Base-by-base conservation (phyloP, 92 coral and sea anemone species). In the Phenganax stokvisi region DNA sequence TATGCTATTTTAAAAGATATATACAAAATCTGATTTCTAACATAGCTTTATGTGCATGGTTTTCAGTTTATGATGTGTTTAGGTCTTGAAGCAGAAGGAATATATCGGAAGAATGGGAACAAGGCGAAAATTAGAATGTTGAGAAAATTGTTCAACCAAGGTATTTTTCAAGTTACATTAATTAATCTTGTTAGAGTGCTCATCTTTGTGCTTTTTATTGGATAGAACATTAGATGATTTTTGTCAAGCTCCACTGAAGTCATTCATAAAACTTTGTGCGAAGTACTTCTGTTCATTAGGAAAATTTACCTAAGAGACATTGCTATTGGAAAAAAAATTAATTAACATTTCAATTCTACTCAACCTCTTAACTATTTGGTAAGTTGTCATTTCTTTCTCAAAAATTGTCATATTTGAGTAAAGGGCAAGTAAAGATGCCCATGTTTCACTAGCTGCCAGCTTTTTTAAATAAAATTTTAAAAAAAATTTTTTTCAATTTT, bases 71-170 rank as follows among this genome's bases (percentile, higher is more conserved):
- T 31, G 10, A 56, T 73, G 11, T 62, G 10, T 81, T 88, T 87
- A 72, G 98, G 98, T 4, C 76, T 93, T 20, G 94, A 93, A 71
- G 86, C 87, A 77, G 97, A 94, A 72, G 98, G 98, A 3, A 89
- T 94, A 71, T 94, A 94, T 81, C 81, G 98, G 57, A 90, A 92
- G n/a, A 91, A 86, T 68, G 98, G 98, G 15, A 90, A 88, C 31
- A 93, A 90, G 81, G 87, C 91, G 56, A 92, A 88, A 52, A 94
- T 94, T 75, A 90, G 86, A 67, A 84, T 83, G 56, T 81, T 94
- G 37, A 86, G 68, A 57, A 92, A 84, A 20, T 80, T 89, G 31
- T 94, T 94, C 82, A 88, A 94, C 80, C 98, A 94, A 89, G 97
- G 97, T 93, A 12, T 12, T 25, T 12, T n/a, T 72, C n/a, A 47